These are phyloP conservation scores for Theonella swinhoei DNA, from an alignment of 37 sponge, comb jelly and placozoan species.

Conservation along the genomic window DNA sequence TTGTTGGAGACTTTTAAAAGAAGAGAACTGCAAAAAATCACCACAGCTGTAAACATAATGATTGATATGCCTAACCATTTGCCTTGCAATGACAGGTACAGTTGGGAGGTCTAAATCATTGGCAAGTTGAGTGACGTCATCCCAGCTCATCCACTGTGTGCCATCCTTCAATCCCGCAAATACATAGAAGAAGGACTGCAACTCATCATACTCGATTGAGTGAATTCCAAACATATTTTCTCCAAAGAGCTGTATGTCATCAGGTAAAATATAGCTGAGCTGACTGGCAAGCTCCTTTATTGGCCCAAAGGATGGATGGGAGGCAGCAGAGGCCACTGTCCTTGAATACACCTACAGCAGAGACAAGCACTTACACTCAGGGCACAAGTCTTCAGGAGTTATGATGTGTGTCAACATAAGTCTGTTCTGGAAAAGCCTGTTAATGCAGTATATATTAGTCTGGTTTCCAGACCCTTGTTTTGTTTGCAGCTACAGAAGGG, in stretches of 20 bases:
- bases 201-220: conserved; percentile 77
- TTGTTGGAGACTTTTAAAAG: background rate
- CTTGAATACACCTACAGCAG: conserved; percentile 80
- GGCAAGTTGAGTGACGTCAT: conserved; percentile 62
- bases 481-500: no score
- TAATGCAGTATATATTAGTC: background rate
- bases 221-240: conserved; percentile 86
- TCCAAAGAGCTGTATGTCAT: conserved; percentile 79
- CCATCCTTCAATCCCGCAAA: conserved; percentile 77
- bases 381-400: no score
- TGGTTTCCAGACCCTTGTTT: no score
- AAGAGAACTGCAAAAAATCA: background rate
- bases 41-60: no score
- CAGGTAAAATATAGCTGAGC: conserved; percentile 55
- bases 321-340: conserved; percentile 59
- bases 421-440: background rate
- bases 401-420: background rate
- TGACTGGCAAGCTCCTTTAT: conserved; percentile 69
- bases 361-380: no score
- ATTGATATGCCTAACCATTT: conserved; percentile 42
- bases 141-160: conserved; percentile 64
- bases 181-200: conserved; percentile 70
- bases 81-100: conserved; percentile 59
- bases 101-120: conserved; percentile 56
- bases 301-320: conserved; percentile 82